Percentiles rank a stretch among this genome's conserved stretches.
Conservation (phyloP, 2,113 vertebrate species). For the Columbina picui region DNA sequence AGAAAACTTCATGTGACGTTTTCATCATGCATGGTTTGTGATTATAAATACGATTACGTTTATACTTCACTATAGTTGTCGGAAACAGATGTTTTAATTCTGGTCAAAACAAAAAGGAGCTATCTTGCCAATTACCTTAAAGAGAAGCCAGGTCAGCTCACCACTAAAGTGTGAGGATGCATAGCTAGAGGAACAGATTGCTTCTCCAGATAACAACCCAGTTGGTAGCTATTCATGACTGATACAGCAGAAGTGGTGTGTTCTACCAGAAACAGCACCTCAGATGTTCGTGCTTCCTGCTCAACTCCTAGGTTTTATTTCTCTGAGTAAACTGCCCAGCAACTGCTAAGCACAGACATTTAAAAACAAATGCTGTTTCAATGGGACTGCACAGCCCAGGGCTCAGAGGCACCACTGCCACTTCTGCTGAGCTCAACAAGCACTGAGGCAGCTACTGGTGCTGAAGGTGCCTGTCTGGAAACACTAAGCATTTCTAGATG, state of each 20-base stretch:
- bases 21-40: not conserved
- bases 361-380: not conserved
- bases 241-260: not conserved
- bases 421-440: not conserved
- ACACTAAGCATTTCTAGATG: not conserved
- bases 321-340: not conserved
- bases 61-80: not conserved
- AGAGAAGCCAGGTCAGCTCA: not conserved
- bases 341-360: not conserved
- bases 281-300: not conserved
- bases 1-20: constrained; percentile 43
- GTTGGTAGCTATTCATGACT: not conserved
- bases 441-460: not conserved
- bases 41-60: not conserved
- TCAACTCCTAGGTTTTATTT: not conserved
- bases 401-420: not conserved
- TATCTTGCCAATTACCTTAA: not conserved
- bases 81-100: constrained; percentile 9
- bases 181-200: not conserved
- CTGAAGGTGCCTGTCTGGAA: not conserved
- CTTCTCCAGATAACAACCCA: not conserved
- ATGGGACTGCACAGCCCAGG: not conserved
- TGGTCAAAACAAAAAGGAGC: not conserved
- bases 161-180: not conserved
- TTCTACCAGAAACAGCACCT: not conserved